Conservation (phyloP, 2,113 vertebrate genomes). For the Asarcornis scutulata region DNA sequence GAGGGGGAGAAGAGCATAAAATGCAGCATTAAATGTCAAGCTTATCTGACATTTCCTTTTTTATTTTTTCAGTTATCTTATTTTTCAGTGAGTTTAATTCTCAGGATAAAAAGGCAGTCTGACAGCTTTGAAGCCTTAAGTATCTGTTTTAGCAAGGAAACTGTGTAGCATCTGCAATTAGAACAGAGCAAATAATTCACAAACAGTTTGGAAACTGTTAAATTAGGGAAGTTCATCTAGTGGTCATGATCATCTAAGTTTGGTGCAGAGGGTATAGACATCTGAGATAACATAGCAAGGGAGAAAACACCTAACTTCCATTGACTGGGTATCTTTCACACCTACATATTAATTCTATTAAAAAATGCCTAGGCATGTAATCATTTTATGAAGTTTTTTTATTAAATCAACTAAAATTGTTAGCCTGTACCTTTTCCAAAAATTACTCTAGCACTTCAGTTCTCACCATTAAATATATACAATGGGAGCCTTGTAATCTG, state of each 20-base stretch:
- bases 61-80: background rate
- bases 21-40: background rate
- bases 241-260: background rate
- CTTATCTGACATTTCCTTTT: background rate
- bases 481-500: background rate
- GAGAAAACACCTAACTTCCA: background rate
- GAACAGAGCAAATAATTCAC: background rate
- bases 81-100: conserved; percentile 3
- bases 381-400: background rate
- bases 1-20: background rate
- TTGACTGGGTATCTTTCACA: background rate
- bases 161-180: background rate
- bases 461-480: background rate
- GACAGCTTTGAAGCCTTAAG: conserved; percentile 3
- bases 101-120: background rate
- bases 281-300: background rate
- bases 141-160: background rate
- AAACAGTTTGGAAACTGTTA: background rate
- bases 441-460: background rate
- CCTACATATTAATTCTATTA: background rate
- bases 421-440: background rate
- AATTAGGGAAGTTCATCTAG: background rate
- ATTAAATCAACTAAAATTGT: background rate
- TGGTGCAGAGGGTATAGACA: background rate
- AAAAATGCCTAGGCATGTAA: background rate